phyloP scores from a whole-genome alignment of 1,140 invertebrate species.

The Stegodyphus mimosarum region DNA sequence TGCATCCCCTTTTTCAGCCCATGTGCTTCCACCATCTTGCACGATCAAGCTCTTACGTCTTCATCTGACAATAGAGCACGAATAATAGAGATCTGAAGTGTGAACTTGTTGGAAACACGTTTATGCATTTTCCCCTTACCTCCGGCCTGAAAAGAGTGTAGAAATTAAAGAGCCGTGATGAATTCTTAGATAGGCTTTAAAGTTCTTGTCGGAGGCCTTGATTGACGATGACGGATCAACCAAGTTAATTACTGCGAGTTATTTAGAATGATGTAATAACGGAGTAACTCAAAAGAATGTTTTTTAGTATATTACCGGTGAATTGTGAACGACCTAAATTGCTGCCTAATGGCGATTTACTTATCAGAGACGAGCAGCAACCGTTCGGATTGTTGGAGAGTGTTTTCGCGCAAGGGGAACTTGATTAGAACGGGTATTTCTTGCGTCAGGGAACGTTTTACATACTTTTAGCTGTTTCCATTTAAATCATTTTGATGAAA shows the following conservation, averaged over 20 bases:
- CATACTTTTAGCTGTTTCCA: too few relatives aligned
- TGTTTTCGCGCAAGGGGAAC: too few relatives aligned
- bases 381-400: too few relatives aligned
- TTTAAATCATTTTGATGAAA: too few relatives aligned
- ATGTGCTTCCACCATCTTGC: too few relatives aligned
- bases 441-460: too few relatives aligned
- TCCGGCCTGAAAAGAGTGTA: conserved; percentile 7
- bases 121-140: neutral
- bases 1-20: too few relatives aligned
- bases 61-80: conserved; percentile 21
- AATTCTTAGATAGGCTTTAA: conserved; percentile 22
- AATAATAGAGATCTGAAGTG: conserved; percentile 14
- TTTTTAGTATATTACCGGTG: conserved; percentile 21
- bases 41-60: neutral
- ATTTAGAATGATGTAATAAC: conserved; percentile 26
- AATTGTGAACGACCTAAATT: neutral
- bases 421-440: too few relatives aligned
- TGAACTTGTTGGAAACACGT: neutral
- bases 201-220: conserved; percentile 33
- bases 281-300: conserved; percentile 12
- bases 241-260: conserved; percentile 42
- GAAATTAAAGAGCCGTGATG: conserved; percentile 30
- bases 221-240: conserved; percentile 43
- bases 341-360: too few relatives aligned
- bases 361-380: too few relatives aligned